A percentile compares a stretch with the other conserved stretches of the same genome.
phyloP scores from a whole-genome alignment of 2,888 invertebrate genomes.

The Cyrtodaria siliqua region DNA sequence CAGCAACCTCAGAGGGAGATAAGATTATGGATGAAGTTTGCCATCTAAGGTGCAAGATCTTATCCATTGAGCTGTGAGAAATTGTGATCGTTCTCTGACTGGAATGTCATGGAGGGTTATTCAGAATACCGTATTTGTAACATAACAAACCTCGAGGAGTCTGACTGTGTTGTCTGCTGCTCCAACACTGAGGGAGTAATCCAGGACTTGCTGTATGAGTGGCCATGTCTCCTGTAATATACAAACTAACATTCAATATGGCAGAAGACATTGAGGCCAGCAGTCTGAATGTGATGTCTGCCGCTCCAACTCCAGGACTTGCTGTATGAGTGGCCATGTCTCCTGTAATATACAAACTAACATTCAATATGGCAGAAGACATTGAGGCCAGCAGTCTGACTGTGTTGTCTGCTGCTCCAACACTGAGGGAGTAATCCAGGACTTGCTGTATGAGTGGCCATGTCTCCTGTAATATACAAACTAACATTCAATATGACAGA shows the following conservation, averaged over 20 bases:
- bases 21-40: too few relatives aligned
- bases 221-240: conserved; percentile 67
- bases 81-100: too few relatives aligned
- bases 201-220: conserved; percentile 62
- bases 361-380: too few relatives aligned
- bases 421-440: conserved; percentile 53
- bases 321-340: conserved; percentile 65
- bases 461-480: conserved; percentile 57
- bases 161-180: conserved; percentile 35
- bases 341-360: conserved; percentile 53
- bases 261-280: too few relatives aligned
- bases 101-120: too few relatives aligned
- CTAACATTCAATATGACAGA: too few relatives aligned
- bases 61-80: too few relatives aligned
- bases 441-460: conserved; percentile 67
- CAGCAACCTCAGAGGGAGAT: too few relatives aligned
- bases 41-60: too few relatives aligned
- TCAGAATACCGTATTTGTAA: neutral
- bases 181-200: conserved; percentile 42
- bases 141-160: conserved; percentile 62
- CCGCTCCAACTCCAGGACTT: conserved; percentile 53
- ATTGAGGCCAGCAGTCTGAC: conserved; percentile 60
- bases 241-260: neutral
- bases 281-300: conserved; percentile 38
- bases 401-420: conserved; percentile 26